These are phyloP conservation scores for Lycaon pictus DNA, from an alignment of 2,113 vertebrate genomes.

Conservation along the genomic window DNA sequence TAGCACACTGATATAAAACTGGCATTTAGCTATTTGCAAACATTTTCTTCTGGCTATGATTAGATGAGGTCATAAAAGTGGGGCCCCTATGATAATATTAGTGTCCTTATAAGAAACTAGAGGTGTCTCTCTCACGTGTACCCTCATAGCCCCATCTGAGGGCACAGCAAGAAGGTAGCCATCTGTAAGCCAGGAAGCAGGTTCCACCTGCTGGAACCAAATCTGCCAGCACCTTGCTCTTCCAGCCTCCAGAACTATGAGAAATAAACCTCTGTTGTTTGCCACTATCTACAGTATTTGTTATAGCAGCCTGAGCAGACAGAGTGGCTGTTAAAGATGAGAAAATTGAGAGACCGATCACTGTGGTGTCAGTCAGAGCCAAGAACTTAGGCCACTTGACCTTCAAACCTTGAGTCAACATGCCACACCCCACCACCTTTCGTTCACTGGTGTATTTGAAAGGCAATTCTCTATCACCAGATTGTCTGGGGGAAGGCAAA, in stretches of 20 bases:
- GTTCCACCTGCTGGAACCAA: not conserved
- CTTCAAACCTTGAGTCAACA: not conserved
- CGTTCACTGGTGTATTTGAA: not conserved
- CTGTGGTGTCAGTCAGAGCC: not conserved
- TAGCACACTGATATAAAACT: not conserved
- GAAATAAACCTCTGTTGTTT: not conserved
- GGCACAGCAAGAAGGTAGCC: not conserved
- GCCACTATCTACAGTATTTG: not conserved
- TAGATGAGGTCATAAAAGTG: not conserved
- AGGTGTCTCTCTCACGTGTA: not conserved
- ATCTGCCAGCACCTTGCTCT: not conserved
- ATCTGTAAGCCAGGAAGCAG: not conserved
- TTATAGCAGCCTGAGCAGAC: not conserved
- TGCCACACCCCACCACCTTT: not conserved
- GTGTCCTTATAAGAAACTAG: not conserved
- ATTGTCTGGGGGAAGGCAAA: constrained; percentile 70
- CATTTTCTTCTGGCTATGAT: not conserved
- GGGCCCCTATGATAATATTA: not conserved
- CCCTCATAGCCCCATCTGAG: not conserved
- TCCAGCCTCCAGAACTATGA: not conserved
- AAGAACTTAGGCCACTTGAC: not conserved
- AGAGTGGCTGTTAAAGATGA: not conserved
- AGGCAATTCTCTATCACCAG: constrained; percentile 26
- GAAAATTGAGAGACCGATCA: not conserved
- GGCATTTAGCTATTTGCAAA: not conserved